A percentile compares a stretch with the other conserved stretches of the same genome.
Conservation (phyloP, 1,140 invertebrate genomes). For the Papilio polytes region DNA sequence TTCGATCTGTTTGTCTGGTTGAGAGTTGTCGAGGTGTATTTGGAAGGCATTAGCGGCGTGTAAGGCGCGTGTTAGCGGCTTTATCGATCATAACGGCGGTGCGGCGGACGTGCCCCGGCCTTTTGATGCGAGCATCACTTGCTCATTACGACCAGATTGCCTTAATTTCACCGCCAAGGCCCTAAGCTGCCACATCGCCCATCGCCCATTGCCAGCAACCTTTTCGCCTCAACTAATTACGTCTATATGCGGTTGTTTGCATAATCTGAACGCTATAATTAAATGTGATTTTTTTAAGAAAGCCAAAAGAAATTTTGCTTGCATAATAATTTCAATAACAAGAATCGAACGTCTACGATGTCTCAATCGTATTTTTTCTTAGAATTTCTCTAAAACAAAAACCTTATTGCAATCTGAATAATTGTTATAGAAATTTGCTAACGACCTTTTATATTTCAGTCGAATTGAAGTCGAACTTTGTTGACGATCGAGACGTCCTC, state of each 20-base stretch:
- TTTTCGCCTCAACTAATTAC: neutral
- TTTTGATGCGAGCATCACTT: conserved; percentile 1
- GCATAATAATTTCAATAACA: too few species aligned
- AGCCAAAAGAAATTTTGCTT: neutral
- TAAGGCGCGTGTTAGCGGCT: neutral
- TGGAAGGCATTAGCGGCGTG: neutral
- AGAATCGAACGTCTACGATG: too few species aligned
- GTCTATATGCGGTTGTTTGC: neutral
- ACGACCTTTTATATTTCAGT: neutral
- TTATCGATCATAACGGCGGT: conserved; percentile 23
- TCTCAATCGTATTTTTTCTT: too few species aligned
- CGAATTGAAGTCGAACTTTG: neutral
- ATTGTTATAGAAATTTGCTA: neutral
- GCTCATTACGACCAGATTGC: conserved; percentile 5
- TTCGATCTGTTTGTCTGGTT: neutral
- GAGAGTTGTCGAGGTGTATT: neutral
- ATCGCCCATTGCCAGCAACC: neutral
- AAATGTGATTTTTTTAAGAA: neutral
- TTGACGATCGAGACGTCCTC: neutral
- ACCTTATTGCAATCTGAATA: too few species aligned
- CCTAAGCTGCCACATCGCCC: neutral
- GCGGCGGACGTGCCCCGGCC: conserved; percentile 11
- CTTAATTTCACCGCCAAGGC: neutral
- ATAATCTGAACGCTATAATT: neutral
- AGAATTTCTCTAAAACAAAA: too few species aligned